phyloP scores from a whole-genome alignment of 2,888 invertebrate genomes.

The Linnaemya vulpina region DNA sequence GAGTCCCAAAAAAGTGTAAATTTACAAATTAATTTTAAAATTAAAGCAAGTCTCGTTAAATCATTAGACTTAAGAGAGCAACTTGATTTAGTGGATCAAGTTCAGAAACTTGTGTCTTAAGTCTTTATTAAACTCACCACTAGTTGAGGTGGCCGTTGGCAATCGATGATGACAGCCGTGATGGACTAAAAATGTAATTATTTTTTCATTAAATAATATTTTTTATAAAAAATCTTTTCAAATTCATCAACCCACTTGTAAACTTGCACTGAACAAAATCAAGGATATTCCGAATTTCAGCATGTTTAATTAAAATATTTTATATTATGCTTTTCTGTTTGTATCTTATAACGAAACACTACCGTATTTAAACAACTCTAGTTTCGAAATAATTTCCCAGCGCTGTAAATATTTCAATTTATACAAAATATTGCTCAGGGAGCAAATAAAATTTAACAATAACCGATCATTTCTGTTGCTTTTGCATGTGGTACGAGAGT shows the following conservation, averaged over 20 bases:
- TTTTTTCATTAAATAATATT: constrained; percentile 32
- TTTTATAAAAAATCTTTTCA: background rate
- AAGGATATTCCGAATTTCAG: constrained; percentile 43
- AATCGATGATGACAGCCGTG: constrained; percentile 76
- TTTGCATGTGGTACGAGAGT: background rate
- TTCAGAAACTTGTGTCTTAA: constrained; percentile 52
- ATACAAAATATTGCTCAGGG: constrained; percentile 28
- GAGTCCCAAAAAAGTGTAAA: too few relatives aligned
- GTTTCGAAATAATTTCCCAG: constrained; percentile 37
- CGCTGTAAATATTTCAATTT: constrained; percentile 48
- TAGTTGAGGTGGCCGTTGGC: constrained; percentile 79
- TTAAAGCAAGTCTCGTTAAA: too few relatives aligned
- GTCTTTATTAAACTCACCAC: constrained; percentile 77
- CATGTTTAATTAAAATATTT: constrained; percentile 50
- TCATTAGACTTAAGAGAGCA: constrained; percentile 56
- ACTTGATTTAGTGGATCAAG: constrained; percentile 9
- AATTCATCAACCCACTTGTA: constrained; percentile 65
- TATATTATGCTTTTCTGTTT: background rate
- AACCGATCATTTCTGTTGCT: background rate
- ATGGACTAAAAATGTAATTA: constrained; percentile 54
- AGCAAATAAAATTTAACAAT: background rate
- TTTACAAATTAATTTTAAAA: too few relatives aligned
- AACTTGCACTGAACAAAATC: constrained; percentile 39
- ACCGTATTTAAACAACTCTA: constrained; percentile 21
- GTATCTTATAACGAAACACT: background rate